Conservation (phyloP, 2,888 invertebrate genomes). For the Trichopoda pennipes region DNA sequence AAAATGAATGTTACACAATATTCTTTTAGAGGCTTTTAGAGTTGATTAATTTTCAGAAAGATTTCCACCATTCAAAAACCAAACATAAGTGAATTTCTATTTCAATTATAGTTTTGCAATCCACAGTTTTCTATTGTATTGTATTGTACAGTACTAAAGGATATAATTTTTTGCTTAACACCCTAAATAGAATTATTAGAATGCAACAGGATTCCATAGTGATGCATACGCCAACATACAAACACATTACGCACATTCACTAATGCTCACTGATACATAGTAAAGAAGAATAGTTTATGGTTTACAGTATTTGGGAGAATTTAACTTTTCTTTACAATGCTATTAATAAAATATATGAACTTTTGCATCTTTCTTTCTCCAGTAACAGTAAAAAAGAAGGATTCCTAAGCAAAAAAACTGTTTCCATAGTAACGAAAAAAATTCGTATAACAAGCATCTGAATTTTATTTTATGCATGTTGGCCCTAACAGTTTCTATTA, state of each 20-base stretch:
- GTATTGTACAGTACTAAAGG: background rate
- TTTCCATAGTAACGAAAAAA: too few species aligned
- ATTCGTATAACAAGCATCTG: too few species aligned
- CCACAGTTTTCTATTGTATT: slow-evolving; percentile 32
- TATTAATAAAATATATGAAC: slow-evolving; percentile 42
- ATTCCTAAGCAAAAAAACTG: background rate
- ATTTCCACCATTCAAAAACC: slow-evolving; percentile 26
- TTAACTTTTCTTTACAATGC: slow-evolving; percentile 38
- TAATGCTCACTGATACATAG: slow-evolving; percentile 15
- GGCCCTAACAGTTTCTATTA: too few species aligned
- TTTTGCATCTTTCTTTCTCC: background rate
- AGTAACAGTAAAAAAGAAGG: background rate
- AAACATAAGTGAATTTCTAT: slow-evolving; percentile 17
- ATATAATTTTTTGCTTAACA: slow-evolving; percentile 25
- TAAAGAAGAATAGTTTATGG: slow-evolving; percentile 4
- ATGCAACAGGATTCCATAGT: slow-evolving; percentile 53
- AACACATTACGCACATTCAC: background rate
- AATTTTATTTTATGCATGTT: too few species aligned
- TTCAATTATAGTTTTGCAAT: slow-evolving; percentile 29
- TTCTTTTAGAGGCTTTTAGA: slow-evolving; percentile 40
- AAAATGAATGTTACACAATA: background rate
- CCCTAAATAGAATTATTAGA: slow-evolving; percentile 12
- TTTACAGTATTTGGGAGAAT: slow-evolving; percentile 17
- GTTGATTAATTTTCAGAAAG: background rate
- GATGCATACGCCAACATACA: slow-evolving; percentile 6